These are phyloP conservation scores for Epinotia ramella DNA, from an alignment of 2,888 invertebrate species.

Conservation along the genomic window DNA sequence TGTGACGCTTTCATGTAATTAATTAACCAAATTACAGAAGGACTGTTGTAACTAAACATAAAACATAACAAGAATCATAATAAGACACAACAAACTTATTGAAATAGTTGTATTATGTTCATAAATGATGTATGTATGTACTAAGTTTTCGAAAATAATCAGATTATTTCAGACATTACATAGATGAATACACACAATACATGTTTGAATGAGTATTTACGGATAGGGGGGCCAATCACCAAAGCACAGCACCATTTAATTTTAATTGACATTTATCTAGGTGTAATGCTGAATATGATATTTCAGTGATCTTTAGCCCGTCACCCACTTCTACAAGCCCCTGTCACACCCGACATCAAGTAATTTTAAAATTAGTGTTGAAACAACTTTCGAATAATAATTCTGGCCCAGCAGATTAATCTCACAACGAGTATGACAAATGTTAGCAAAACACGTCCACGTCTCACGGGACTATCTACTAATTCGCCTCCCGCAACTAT, in stretches of 20 bases:
- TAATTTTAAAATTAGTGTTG: background rate
- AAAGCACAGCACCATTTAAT: too few species aligned
- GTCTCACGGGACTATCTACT: constrained; percentile 54
- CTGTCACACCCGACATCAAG: background rate
- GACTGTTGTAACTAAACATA: background rate
- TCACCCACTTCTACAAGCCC: background rate
- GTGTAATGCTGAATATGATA: too few species aligned
- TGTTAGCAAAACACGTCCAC: constrained; percentile 57
- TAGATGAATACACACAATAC: too few species aligned
- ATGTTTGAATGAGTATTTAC: too few species aligned
- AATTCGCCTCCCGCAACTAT: constrained; percentile 54
- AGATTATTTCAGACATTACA: too few species aligned
- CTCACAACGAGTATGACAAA: constrained; percentile 43
- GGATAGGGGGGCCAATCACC: too few species aligned
- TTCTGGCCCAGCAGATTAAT: constrained; percentile 30
- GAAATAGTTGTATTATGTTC: too few species aligned
- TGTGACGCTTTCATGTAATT: constrained; percentile 20
- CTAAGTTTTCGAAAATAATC: too few species aligned
- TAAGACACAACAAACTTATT: too few species aligned
- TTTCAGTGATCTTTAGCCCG: too few species aligned
- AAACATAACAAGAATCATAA: background rate
- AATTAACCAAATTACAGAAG: constrained; percentile 7
- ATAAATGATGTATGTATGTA: too few species aligned
- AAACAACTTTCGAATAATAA: constrained; percentile 16
- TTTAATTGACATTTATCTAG: too few species aligned